These are phyloP conservation scores for Tinea semifulvella DNA, from an alignment of 2,888 invertebrate species.

Conservation along the genomic window DNA sequence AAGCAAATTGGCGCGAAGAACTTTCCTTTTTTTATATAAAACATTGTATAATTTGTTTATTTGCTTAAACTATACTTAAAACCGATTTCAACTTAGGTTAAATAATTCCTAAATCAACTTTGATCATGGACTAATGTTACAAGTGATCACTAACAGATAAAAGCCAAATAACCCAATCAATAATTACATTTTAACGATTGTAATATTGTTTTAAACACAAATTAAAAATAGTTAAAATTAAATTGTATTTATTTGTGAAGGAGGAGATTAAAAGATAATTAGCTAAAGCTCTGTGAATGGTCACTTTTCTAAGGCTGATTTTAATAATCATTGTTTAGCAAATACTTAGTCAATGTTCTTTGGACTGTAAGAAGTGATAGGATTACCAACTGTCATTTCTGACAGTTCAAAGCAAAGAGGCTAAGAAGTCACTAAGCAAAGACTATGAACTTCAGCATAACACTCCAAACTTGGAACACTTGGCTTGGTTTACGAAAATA, in stretches of 20 bases:
- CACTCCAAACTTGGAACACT: conserved; percentile 7
- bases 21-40: too few relatives aligned
- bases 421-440: too few relatives aligned
- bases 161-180: too few relatives aligned
- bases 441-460: conserved; percentile 1
- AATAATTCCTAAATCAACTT: neutral
- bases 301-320: conserved; percentile 1
- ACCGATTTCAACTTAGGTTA: neutral
- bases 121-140: neutral
- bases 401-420: too few relatives aligned
- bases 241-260: neutral
- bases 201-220: neutral
- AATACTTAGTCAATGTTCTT: too few relatives aligned
- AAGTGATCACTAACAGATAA: conserved; percentile 6
- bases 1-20: too few relatives aligned
- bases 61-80: neutral
- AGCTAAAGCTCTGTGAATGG: conserved; percentile 8
- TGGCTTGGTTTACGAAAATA: neutral
- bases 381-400: too few relatives aligned
- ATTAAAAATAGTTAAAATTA: too few relatives aligned
- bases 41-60: too few relatives aligned
- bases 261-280: conserved; percentile 3
- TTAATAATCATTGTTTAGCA: too few relatives aligned
- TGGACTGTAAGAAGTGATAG: too few relatives aligned
- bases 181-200: too few relatives aligned